phyloP scores from a whole-genome alignment of 2,888 invertebrate species.

The Polia nebulosa region DNA sequence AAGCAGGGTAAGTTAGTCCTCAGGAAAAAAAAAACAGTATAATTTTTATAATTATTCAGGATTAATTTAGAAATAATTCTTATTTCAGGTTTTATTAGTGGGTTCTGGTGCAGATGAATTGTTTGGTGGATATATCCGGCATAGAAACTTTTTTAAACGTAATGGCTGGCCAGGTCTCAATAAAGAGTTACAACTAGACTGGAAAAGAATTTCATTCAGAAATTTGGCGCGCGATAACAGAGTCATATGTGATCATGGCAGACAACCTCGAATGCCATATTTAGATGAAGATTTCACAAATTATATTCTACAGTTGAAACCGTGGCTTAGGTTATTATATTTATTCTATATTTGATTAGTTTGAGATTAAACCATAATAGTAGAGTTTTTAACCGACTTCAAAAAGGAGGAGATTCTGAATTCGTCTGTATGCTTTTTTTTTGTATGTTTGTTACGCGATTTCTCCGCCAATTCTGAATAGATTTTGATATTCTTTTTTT shows the following conservation, averaged over 20 bases:
- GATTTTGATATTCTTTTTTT: too few relatives aligned
- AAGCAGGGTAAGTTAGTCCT: conserved; percentile 89
- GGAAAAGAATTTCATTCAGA: conserved; percentile 96
- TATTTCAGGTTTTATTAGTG: conserved; percentile 93
- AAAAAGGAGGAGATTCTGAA: too few relatives aligned
- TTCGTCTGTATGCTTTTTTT: too few relatives aligned
- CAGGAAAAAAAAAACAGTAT: not conserved
- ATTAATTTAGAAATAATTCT: not conserved
- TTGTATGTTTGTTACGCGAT: too few relatives aligned
- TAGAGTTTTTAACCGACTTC: too few relatives aligned
- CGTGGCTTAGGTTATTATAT: conserved; percentile 92
- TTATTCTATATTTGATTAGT: not conserved
- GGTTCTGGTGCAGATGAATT: conserved; percentile 99
- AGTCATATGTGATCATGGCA: conserved; percentile 97
- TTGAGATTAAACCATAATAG: too few relatives aligned
- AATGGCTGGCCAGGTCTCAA: conserved; percentile 90
- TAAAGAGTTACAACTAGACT: conserved; percentile 94
- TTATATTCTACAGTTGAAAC: conserved; percentile 92
- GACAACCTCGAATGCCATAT: conserved; percentile 95
- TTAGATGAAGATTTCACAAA: conserved; percentile 93
- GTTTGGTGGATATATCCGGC: conserved; percentile 98
- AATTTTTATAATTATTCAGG: not conserved
- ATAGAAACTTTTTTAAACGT: conserved; percentile 93
- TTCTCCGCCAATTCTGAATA: too few relatives aligned
- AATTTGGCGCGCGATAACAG: conserved; percentile 99